Base-by-base conservation (phyloP, 2,113 vertebrate species). In the Poeciliopsis turrubarensis region DNA sequence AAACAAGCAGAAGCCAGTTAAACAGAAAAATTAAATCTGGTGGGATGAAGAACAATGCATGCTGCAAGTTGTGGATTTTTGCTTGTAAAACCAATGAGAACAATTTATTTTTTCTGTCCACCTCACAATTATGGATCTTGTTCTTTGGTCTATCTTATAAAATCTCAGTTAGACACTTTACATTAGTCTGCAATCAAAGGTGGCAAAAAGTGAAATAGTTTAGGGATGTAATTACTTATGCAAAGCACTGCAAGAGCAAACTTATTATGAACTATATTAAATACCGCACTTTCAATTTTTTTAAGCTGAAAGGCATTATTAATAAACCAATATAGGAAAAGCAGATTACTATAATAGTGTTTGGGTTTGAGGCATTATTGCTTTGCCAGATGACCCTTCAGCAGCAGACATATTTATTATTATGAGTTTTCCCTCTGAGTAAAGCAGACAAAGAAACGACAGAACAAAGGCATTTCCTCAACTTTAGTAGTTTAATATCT, bases 391-490 rank as follows among this genome's bases (percentile, higher is more conserved):
- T 64, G 62, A 72, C 78, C 14, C 79, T 75, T 70, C 61, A 81
- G 85, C 68, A 70, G 22, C 27, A 65, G 64, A 82, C 78, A 85
- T 73, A 86, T 82, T 65, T 80, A 67, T 88, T 65, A 69, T 70
- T 63, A 54, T 77, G 68, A 68, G 41, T 65, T 65, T 82, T 67
- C 67, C 60, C 19, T 77, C 30, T 85, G 78, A 57, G 25, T 66
- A 44, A 81, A 75, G 54, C 66, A 67, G 65, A 70, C 54, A 73
- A 29, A 80, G 57, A 81, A 39, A 65, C 71, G n/a, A 65, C 17
- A 75, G 64, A 83, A 77, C 64, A 72, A 76, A 87, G 67, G 62
- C 61, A 75, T 82, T 87, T 89, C 73, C 70, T 68, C 39, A 63
- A 31, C 66, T 65, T 64, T 41, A 77, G 60, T 30, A 17, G 31